Evolutionary conservation across 2,113 vertebrate genomes (phyloP).

Genomic region (mouse (Mus musculus)): GRCm39 chr13:71635001-71635500

Average conservation of each 20-base stretch:
- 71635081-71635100: not conserved
- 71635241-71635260: not conserved
- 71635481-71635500: no score
- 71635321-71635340: rapidly evolving
- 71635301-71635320: not conserved
- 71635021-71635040: not conserved
- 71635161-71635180: not conserved
- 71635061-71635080: not conserved
- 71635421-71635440: no score
- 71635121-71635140: not conserved
- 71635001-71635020: not conserved
- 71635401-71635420: no score
- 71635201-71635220: not conserved
- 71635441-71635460: no score
- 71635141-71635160: not conserved
- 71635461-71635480: no score
- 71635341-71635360: rapidly evolving
- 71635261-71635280: not conserved
- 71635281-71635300: not conserved
- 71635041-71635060: not conserved
- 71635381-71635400: no score
- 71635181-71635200: not conserved
- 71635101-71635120: not conserved
- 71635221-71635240: not conserved
- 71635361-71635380: no score